Evolutionary conservation across 2,888 invertebrate species (phyloP), one percentile per base, ranked within the genome.

Genomic region (Aphodius granarius): DNA sequence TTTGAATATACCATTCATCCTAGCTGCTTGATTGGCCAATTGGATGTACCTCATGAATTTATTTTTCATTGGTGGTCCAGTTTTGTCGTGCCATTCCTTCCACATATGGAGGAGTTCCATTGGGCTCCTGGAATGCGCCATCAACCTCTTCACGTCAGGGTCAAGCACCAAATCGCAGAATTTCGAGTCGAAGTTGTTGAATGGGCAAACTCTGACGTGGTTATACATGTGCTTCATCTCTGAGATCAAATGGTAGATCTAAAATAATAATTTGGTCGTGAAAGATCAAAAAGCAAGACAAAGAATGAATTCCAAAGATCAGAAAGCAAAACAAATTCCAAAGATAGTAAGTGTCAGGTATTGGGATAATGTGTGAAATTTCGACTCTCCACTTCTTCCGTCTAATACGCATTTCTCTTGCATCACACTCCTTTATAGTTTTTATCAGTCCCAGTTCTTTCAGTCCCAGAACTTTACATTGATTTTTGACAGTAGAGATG

Each of bases 211-310:
- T 82, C 91, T 91, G 0, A 92, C 92, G 17, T 91, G 90, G 76
- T 92, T 91, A 87, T 94, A 95, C 21, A 92, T 89, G 81, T 94
- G 94, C 83, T 94, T 94, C 95, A 95, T 95, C 83, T 94, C 92
- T 0, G 92, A 88, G 80, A 94, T 91, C 43, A 94, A 83, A 82
- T 92, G 92, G 81, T 93, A 92, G 74, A 94, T 89, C 94, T 94
- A 86, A 2, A 88, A 86, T 80, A 71, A 63, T 70, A 5, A n/a
- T 65, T 63, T 18, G 19, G 62, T n/a, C 13, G 3, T 6, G 4
- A 17, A 17, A 19, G 15, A 64, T 63, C 21, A 20, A 6, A 19
- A 1, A 70, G 19, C 71, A 43, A n/a, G n/a, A n/a, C n/a, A n/a
- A n/a, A n/a, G n/a, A n/a, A n/a, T n/a, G n/a, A n/a, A n/a, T n/a